These are phyloP conservation scores for Diploptera punctata DNA, from an alignment of 2,888 invertebrate species.

Conservation along the genomic window DNA sequence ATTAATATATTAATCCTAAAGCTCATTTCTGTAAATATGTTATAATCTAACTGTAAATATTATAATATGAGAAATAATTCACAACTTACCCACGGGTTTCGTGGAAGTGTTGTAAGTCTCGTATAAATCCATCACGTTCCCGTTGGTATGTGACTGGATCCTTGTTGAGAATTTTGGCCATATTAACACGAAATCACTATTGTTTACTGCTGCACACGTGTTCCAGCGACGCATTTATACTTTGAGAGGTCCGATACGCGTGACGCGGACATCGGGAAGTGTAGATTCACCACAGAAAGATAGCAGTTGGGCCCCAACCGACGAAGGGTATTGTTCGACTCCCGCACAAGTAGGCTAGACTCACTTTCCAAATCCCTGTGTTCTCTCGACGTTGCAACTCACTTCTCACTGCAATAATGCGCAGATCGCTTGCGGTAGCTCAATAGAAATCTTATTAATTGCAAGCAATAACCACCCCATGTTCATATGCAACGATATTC, in stretches of 20 bases:
- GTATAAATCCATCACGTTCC: constrained; percentile 80
- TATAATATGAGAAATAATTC: constrained; percentile 30
- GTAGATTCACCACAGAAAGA: constrained; percentile 50
- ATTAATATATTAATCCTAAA: too few relatives aligned
- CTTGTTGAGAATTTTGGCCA: constrained; percentile 70
- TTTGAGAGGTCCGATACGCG: constrained; percentile 50
- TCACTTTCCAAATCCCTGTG: constrained; percentile 59
- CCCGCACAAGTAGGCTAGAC: constrained; percentile 55
- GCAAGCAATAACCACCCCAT: constrained; percentile 20
- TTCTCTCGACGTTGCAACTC: constrained; percentile 57
- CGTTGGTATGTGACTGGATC: constrained; percentile 76
- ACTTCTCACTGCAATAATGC: constrained; percentile 56
- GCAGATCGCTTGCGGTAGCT: constrained; percentile 51
- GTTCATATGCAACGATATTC: not conserved
- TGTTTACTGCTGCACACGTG: constrained; percentile 54
- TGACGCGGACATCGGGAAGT: constrained; percentile 45
- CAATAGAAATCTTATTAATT: not conserved
- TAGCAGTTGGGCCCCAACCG: constrained; percentile 51
- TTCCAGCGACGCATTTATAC: constrained; percentile 53
- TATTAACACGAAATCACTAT: constrained; percentile 52
- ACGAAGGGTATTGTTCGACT: constrained; percentile 54
- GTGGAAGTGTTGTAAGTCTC: constrained; percentile 89
- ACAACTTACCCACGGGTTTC: constrained; percentile 85
- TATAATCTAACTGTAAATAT: not conserved
- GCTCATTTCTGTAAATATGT: not conserved